Percentiles rank a stretch among this genome's conserved stretches.
These are phyloP conservation scores for Andrena fulva DNA, from an alignment of 2,888 invertebrate genomes.

Conservation along the genomic window DNA sequence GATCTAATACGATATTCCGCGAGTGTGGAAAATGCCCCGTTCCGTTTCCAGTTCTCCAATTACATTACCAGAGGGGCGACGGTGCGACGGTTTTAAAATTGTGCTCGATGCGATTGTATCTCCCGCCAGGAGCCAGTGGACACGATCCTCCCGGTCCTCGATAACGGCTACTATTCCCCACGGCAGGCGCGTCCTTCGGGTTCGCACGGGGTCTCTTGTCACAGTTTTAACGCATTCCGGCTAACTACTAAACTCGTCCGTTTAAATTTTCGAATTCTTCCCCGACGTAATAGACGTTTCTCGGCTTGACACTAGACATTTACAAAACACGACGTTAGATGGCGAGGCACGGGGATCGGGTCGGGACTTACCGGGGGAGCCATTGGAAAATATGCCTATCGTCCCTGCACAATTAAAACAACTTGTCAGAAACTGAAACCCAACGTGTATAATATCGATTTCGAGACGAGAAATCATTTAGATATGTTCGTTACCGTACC, in stretches of 20 bases:
- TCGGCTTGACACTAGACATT: slow-evolving; percentile 48
- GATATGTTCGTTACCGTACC: no score
- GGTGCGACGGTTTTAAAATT: slow-evolving; percentile 11
- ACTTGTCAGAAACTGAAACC: no score
- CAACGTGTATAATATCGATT: no score
- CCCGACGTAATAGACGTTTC: slow-evolving; percentile 60
- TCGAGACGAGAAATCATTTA: no score
- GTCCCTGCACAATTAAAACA: background rate
- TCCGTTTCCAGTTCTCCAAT: slow-evolving; percentile 10
- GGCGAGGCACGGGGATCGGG: slow-evolving; percentile 30
- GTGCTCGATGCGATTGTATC: slow-evolving; percentile 29
- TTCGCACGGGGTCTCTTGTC: slow-evolving; percentile 38
- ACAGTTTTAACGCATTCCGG: slow-evolving; percentile 60
- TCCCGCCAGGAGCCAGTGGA: slow-evolving; percentile 50
- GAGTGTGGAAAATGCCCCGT: slow-evolving; percentile 11
- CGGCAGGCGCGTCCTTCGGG: slow-evolving; percentile 28
- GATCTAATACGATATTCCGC: slow-evolving; percentile 34
- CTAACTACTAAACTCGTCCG: slow-evolving; percentile 51
- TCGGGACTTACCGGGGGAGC: slow-evolving; percentile 36
- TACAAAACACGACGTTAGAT: slow-evolving; percentile 50
- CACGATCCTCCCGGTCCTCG: background rate
- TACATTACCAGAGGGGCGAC: slow-evolving; percentile 20
- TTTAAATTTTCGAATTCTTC: slow-evolving; percentile 74
- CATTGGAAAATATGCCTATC: slow-evolving; percentile 23
- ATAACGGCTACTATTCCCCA: slow-evolving; percentile 22